Percentiles rank a stretch among this genome's conserved stretches.
Evolutionary conservation across 2,888 invertebrate genomes (phyloP).

Genomic region (Caenorhabditis afra): DNA sequence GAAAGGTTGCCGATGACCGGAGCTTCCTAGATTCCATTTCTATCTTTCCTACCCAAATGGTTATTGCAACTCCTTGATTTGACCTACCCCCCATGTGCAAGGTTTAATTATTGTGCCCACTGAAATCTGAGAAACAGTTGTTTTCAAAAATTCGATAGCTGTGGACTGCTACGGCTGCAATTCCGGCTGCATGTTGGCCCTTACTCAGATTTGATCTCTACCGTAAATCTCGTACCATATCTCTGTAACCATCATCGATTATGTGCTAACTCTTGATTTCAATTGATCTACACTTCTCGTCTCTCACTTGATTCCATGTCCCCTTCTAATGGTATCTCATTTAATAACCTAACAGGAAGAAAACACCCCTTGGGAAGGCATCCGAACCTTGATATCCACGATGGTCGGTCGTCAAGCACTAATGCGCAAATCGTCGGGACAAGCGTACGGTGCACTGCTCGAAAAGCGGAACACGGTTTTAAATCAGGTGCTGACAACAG

Average conservation of each 20-base stretch:
- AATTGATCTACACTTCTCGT: constrained; percentile 4
- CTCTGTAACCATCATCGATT: no score
- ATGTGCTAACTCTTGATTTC: constrained; percentile 5
- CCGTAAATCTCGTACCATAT: not conserved
- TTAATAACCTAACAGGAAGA: constrained; percentile 70
- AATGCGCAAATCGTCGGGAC: constrained; percentile 76
- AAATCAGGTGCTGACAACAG: constrained; percentile 73
- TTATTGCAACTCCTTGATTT: constrained; percentile 38
- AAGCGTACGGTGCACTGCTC: constrained; percentile 74
- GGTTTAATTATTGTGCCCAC: not conserved
- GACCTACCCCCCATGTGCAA: constrained; percentile 29
- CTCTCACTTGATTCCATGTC: constrained; percentile 7
- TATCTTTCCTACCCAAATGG: constrained; percentile 8
- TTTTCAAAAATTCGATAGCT: constrained; percentile 17
- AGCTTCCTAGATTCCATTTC: constrained; percentile 27
- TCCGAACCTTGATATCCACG: constrained; percentile 77
- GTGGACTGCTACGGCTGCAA: constrained; percentile 44
- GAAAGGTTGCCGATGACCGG: constrained; percentile 9
- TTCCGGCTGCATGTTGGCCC: constrained; percentile 31
- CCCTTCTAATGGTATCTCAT: constrained; percentile 13
- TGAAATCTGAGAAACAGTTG: no score
- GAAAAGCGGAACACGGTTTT: constrained; percentile 73
- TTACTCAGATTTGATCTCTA: not conserved
- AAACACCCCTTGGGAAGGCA: constrained; percentile 77
- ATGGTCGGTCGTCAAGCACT: constrained; percentile 77